Percentiles rank a stretch among this genome's conserved stretches.
Conservation (phyloP, 2,888 invertebrate genomes). For the Zelleria hepariella region DNA sequence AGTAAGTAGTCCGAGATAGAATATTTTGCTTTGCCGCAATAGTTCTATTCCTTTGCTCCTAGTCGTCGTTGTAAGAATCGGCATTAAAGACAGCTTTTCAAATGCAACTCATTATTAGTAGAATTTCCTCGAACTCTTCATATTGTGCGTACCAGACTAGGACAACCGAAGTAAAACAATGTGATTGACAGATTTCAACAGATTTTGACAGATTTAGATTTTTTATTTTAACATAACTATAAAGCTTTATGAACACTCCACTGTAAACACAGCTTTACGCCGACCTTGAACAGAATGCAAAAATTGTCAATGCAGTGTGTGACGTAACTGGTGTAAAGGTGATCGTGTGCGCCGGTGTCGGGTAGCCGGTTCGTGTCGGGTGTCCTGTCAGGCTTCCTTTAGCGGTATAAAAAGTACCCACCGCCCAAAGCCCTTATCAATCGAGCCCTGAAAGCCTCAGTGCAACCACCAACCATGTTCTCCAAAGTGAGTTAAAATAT, state of each 20-base stretch:
- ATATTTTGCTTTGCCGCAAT: no score
- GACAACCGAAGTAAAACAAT: no score
- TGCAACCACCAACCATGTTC: slow-evolving; percentile 52
- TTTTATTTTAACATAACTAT: no score
- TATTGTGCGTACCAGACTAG: no score
- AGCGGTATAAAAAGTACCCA: slow-evolving; percentile 62
- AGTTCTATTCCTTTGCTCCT: no score
- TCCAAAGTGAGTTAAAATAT: slow-evolving; percentile 45
- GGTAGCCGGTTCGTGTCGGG: slow-evolving; percentile 54
- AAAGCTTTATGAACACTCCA: neutral
- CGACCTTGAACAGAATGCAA: slow-evolving; percentile 48
- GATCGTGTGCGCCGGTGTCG: slow-evolving; percentile 52
- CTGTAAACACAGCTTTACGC: neutral
- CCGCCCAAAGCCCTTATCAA: slow-evolving; percentile 45
- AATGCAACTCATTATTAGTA: no score
- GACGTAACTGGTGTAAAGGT: slow-evolving; percentile 55
- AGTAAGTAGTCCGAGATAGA: no score
- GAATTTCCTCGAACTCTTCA: no score
- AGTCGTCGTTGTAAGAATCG: no score
- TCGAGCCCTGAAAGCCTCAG: slow-evolving; percentile 39
- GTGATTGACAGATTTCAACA: no score
- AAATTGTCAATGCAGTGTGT: slow-evolving; percentile 40
- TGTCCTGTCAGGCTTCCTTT: slow-evolving; percentile 37
- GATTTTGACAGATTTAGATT: no score
- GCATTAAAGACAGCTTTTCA: no score